Conservation (phyloP, 92 coral and sea anemone genomes). For the Actinernus sp. region DNA sequence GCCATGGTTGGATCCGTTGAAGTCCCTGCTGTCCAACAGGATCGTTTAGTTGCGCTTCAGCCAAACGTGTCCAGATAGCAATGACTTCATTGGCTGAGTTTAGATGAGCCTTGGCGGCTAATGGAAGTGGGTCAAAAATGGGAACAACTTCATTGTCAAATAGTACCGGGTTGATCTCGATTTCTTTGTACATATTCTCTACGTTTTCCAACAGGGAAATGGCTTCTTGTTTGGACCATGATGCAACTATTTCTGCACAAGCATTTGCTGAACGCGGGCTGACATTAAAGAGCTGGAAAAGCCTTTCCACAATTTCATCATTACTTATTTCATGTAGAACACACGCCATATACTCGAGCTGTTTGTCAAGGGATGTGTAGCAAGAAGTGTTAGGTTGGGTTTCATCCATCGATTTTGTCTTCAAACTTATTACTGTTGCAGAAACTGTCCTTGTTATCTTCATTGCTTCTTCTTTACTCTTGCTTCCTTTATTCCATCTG, state of each 20-base stretch:
- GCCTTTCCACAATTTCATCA: background rate
- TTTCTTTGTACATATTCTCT: background rate
- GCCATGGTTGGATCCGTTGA: slow-evolving; percentile 53
- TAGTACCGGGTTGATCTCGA: no score
- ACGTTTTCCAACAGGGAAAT: background rate
- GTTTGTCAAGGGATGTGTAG: background rate
- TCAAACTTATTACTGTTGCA: background rate
- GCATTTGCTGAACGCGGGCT: slow-evolving; percentile 1
- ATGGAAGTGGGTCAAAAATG: slow-evolving; percentile 6
- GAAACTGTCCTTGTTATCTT: background rate
- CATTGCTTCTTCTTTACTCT: slow-evolving; percentile 3
- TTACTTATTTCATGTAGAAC: slow-evolving; percentile 10
- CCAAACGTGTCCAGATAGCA: background rate
- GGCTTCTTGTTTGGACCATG: slow-evolving; percentile 22
- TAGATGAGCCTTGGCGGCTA: slow-evolving; percentile 17
- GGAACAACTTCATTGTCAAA: no score
- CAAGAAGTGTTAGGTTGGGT: background rate
- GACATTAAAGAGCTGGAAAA: slow-evolving; percentile 3
- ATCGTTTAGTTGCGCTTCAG: background rate
- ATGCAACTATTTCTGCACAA: background rate
- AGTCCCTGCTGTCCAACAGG: slow-evolving; percentile 40
- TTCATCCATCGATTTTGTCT: background rate
- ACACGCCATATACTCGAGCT: slow-evolving; percentile 1
- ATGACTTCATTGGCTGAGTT: slow-evolving; percentile 5
- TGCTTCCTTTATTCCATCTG: slow-evolving; percentile 4